Base-by-base conservation (phyloP, 2,888 invertebrate species). In the Stenchaetothrips biformis region DNA sequence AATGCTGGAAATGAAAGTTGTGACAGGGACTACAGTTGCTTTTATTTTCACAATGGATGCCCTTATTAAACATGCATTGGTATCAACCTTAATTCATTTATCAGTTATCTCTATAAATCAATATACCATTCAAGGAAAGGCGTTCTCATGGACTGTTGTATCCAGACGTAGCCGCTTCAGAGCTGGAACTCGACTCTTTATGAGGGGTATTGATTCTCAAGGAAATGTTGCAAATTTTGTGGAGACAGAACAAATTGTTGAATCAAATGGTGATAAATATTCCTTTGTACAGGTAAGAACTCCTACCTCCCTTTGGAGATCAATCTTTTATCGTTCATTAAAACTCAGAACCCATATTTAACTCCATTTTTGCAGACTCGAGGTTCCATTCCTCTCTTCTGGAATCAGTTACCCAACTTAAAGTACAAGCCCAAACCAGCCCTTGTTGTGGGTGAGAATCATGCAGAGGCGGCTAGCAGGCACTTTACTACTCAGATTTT, bases 191-290 rank as follows among this genome's bases (percentile, higher is more conserved):
- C 90, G 98, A 82, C 91, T 95, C 83, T 96, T 94, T 87, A 92
- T 93, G 85, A 90, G 99, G 62, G 99, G 99, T 2, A 91, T 96
- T 79, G 96, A 99, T 87, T 88, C 90, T 0, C 89, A 92, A 86
- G 99, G 99, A 2, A 92, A 97, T 85, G 97, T 96, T 77, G 97
- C 99, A 0, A 99, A 99, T 89, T 99, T 93, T 87, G 98, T 99
- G 0, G 99, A 99, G 89, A 98, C 99, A 0, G 99, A 99, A 87
- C 99, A 97, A 87, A 93, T 97, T 83, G 89, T 97, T 21, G 96
- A 96, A 85, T 92, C 91, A 27, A 92, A 93, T 82, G 94, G 94
- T 0, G 93, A 94, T 84, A 91, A 92, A 84, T 92, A 94, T 80
- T 97, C 98, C 48, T 98, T 96, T 88, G 94, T 98, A 0, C 98